A percentile compares a stretch with the other conserved stretches of the same genome.
Evolutionary conservation across 1,140 invertebrate species (phyloP).

Genomic region (Drosophila pseudoananassae): DNA sequence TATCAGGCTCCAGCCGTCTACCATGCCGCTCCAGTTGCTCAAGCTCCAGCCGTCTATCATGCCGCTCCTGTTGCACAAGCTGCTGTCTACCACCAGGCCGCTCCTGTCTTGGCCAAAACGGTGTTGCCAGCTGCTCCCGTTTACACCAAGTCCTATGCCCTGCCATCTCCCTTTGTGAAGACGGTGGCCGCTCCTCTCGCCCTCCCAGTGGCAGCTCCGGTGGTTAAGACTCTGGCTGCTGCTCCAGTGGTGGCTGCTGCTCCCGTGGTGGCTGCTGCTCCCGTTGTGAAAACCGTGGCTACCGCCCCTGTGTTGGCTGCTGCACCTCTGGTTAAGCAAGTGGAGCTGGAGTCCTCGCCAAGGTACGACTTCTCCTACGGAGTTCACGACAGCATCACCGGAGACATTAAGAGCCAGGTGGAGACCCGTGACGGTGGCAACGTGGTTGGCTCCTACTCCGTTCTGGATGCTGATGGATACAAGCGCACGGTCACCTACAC

Average conservation of each 20-base stretch:
- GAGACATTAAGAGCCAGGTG: slow-evolving; percentile 86
- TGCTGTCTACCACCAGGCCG: slow-evolving; percentile 57
- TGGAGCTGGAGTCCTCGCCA: slow-evolving; percentile 65
- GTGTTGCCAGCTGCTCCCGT: slow-evolving; percentile 50
- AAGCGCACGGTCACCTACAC: slow-evolving; percentile 86
- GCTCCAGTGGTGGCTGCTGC: slow-evolving; percentile 28
- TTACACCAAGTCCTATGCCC: slow-evolving; percentile 57
- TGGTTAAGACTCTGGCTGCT: slow-evolving; percentile 49
- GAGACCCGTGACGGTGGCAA: slow-evolving; percentile 86
- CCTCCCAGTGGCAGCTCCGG: slow-evolving; percentile 16
- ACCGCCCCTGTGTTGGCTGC: slow-evolving; percentile 30
- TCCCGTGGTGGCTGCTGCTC: slow-evolving; percentile 8
- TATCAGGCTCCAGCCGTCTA: slow-evolving; percentile 62
- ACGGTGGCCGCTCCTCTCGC: neutral
- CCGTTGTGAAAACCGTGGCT: slow-evolving; percentile 38
- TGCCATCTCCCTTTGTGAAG: slow-evolving; percentile 18
- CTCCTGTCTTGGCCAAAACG: slow-evolving; percentile 51
- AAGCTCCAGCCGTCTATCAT: slow-evolving; percentile 59
- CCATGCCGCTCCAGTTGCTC: slow-evolving; percentile 55
- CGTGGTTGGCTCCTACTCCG: slow-evolving; percentile 85
- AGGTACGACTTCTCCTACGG: slow-evolving; percentile 85
- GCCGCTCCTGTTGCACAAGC: slow-evolving; percentile 50
- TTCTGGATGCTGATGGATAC: slow-evolving; percentile 86
- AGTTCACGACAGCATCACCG: slow-evolving; percentile 86
- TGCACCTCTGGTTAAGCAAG: slow-evolving; percentile 50